Base-by-base conservation (phyloP, 2,797 vertebrate species). In the Sparidentex hasta region DNA sequence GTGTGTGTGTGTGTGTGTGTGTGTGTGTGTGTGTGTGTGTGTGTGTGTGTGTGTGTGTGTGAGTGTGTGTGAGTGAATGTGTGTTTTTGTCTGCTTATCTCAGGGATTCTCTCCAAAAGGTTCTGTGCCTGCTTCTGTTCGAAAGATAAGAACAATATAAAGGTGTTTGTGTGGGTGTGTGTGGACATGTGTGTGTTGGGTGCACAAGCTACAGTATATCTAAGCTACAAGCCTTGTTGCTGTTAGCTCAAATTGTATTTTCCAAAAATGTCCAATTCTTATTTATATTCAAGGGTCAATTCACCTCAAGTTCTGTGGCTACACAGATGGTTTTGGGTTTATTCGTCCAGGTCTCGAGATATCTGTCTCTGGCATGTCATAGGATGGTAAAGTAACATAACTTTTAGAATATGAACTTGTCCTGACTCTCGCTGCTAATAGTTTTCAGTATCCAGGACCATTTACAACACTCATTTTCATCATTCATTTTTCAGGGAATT, bases 61-160 rank as follows among this genome's bases (percentile, higher is more conserved):
- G 47, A 21, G 50, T 38, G 21, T 48, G 50, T 47, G 13, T 65
- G 47, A 67, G 47, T 25, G 50, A 38, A n/a, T 48, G 43, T 63
- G 23, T 72, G 29, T 72, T 29, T 50, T 11, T 52, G 29, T 66
- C 11, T 76, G 11, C 4, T 61, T 65, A 48, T 65, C 21, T 54
- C 11, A 46, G 47, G 16, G 50, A 50, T 62, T 77, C 21, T 59
- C 18, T 8, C n/a, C 38, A 66, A 23, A 54, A 78, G 67, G 21
- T 71, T 50, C 12, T 64, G 38, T 47, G 2, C 2, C 33, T 61
- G n/a, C 38, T 71, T 25, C 43, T 57, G 25, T 46, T 78, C 33
- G 73, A 48, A 52, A 74, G 65, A 74, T 74, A 78, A 67, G 59
- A 50, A 11, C n/a, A 12, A 18, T 68, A n/a, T 27, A 52, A 27